Conservation (phyloP, 2,888 invertebrate genomes). For the Thelaira solivaga region DNA sequence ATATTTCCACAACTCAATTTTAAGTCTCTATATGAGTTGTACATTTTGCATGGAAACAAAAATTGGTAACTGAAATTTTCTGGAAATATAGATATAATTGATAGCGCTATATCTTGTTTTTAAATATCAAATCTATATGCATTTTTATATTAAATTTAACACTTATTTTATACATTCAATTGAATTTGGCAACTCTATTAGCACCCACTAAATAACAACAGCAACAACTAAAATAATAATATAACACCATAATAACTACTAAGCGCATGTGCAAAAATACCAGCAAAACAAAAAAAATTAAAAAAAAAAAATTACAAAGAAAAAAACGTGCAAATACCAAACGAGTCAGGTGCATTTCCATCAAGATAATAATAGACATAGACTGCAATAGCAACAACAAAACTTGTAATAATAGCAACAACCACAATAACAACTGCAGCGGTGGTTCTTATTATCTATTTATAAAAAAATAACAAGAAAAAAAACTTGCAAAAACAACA, state of each 20-base stretch:
- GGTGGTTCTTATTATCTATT: slow-evolving; percentile 59
- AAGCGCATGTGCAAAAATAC: slow-evolving; percentile 56
- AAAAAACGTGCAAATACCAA: slow-evolving; percentile 68
- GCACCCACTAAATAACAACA: slow-evolving; percentile 50
- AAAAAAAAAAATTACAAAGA: slow-evolving; percentile 18
- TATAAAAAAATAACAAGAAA: slow-evolving; percentile 28
- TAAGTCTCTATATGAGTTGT: too few species aligned
- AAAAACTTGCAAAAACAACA: slow-evolving; percentile 41
- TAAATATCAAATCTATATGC: too few species aligned
- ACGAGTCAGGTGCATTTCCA: slow-evolving; percentile 76
- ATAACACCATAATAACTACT: slow-evolving; percentile 54
- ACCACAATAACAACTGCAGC: slow-evolving; percentile 35
- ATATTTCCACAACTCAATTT: too few species aligned
- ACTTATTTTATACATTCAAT: too few species aligned
- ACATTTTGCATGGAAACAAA: too few species aligned
- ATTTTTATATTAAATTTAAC: too few species aligned
- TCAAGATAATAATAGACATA: slow-evolving; percentile 70
- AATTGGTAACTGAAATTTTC: too few species aligned
- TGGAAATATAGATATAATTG: too few species aligned
- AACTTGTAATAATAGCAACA: slow-evolving; percentile 31
- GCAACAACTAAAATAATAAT: slow-evolving; percentile 35
- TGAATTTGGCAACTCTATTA: slow-evolving; percentile 45
- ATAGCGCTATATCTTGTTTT: too few species aligned
- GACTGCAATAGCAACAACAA: slow-evolving; percentile 38
- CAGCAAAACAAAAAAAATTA: too few species aligned